Base-by-base conservation (phyloP, 1,140 invertebrate genomes). In the Listronotus oregonensis region DNA sequence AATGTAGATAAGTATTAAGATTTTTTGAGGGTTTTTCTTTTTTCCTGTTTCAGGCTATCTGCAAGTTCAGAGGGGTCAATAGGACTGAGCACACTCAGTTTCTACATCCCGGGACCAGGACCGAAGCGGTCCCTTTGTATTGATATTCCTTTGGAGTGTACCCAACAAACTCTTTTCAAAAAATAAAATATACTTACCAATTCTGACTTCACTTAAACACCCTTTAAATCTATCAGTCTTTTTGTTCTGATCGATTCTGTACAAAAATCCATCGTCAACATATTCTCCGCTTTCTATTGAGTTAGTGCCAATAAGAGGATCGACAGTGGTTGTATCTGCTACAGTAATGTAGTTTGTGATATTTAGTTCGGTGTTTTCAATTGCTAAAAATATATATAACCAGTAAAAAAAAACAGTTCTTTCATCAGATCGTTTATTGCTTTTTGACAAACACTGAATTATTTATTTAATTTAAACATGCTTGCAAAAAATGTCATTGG, bases 181-280 rank as follows among this genome's bases (percentile, higher is more conserved):
- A n/a, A n/a, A n/a, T n/a, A n/a, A 37, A 37, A 8, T 12, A 37
- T 12, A 59, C 34, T 47, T 59, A 65, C 63, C 64, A 17, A 66
- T 88, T 64, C 93, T 85, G 21, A 96, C 89, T 78, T 96, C 93
- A n/a, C 90, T 89, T 59, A 98, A 78, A 77, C 96, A 98, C 2
- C 96, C 97, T 82, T 84, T 85, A 64, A 84, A 85, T 65, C 79
- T 81, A 66, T 84, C 82, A 49, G 66, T 72, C 70, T 78, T 57
- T 73, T 82, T 55, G 72, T 78, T 49, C 42, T 74, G 66, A 65
- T 78, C 76, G 10, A 75, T 70, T 67, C 71, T 77, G 43, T 72
- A 74, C 18, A 74, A 69, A 11, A 69, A 67, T n/a, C 67, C 58
- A 44, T 68, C 69, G 46, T 77, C 76, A n/a, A 61, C 61, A 17